Evolutionary conservation across 2,797 vertebrate species (phyloP).

Genomic region (Orientallactaga sibirica): DNA sequence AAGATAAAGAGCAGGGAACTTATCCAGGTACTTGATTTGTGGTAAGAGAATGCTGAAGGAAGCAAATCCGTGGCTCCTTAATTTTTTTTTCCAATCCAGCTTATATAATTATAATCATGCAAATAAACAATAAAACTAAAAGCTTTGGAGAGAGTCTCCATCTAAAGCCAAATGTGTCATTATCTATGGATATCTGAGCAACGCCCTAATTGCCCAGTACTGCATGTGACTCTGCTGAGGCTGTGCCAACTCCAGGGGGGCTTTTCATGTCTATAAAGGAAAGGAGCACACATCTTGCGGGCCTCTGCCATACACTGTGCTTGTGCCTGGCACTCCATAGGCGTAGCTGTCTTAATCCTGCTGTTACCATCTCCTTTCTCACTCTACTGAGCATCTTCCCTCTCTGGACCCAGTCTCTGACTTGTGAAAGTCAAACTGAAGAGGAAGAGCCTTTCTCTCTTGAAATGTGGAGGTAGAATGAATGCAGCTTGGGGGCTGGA

Average conservation of each 20-base stretch:
- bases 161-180: constrained; percentile 58
- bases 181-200: constrained; percentile 69
- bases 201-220: constrained; percentile 57
- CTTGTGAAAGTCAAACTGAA: constrained; percentile 41
- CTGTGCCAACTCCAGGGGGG: not conserved
- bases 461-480: not conserved
- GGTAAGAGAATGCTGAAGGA: constrained; percentile 27
- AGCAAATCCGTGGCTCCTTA: not conserved
- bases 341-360: not conserved
- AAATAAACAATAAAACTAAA: constrained; percentile 57
- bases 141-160: constrained; percentile 44
- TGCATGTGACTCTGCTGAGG: constrained; percentile 19
- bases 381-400: not conserved
- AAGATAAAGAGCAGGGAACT: not conserved
- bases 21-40: not conserved
- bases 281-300: not conserved
- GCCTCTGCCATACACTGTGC: accelerated
- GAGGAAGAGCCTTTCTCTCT: not conserved
- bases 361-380: not conserved
- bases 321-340: accelerated
- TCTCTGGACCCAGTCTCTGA: not conserved
- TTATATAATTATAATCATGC: constrained; percentile 65
- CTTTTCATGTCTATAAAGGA: not conserved
- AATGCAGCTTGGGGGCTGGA: not conserved
- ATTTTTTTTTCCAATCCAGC: not conserved